Evolutionary conservation across 2,888 invertebrate species (phyloP), one percentile per base, ranked within the genome.

Genomic region (Lithophane ornitopus): DNA sequence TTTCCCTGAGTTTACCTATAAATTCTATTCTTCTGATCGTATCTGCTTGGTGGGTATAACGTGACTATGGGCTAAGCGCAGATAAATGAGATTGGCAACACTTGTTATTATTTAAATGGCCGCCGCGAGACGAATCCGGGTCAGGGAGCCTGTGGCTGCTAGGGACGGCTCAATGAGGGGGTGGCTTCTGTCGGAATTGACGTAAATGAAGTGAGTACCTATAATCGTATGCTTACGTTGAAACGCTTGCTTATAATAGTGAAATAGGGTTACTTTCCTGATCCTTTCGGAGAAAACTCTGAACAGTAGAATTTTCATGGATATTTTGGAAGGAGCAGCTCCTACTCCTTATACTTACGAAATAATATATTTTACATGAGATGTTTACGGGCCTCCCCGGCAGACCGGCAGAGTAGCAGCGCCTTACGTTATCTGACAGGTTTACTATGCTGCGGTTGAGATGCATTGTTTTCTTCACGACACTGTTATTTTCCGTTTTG

Each of bases 101-200:
- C 72, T 85, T 85, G 85, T 74, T 75, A 79, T 74, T 77, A 77
- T 76, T 74, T 70, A 77, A 74, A 82, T 80, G 28, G 54, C 66
- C 71, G 67, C 56, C 61, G 34, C 46, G 26, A 78, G 41, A 59
- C 44, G 58, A 62, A 52, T 61, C 54, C n/a, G 62, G 65, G 49
- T 44, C 52, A 39, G n/a, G 28, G 66, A n/a, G 59, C 28, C 16
- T 41, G 78, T 22, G 58, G 49, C 54, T 41, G 71, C 61, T 34
- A 46, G 65, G 16, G 59, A 69, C 22, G 46, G 58, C 54, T 62
- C 41, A 26, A 54, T 76, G 65, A 66, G 16, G 54, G 11, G 39
- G 6, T 7, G n/a, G 12, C 28, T 26, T 6, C 26, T 16, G 41
- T 62, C 7, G 44, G 78, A 22, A 61, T 34, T 22, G n/a, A 28